These are phyloP conservation scores for Promerops cafer DNA, from an alignment of 2,113 vertebrate genomes.

Conservation along the genomic window DNA sequence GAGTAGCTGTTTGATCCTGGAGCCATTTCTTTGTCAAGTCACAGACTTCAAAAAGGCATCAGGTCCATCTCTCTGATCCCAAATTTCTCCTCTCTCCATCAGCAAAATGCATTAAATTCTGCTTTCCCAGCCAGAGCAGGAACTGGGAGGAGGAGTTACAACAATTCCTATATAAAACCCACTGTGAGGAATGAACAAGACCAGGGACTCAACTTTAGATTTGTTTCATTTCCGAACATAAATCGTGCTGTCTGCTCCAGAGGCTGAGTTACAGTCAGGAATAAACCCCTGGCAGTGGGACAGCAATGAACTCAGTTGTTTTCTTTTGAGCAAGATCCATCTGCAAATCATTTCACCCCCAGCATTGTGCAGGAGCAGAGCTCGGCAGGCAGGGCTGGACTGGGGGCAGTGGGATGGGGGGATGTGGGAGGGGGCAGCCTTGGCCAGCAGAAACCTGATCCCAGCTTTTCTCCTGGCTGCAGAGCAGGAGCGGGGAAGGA, in stretches of 20 bases:
- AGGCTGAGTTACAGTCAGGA: background rate
- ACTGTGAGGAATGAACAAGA: background rate
- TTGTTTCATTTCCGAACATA: constrained; percentile 8
- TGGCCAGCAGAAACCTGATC: background rate
- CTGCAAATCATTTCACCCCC: constrained; percentile 50
- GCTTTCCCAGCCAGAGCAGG: background rate
- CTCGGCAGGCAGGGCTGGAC: background rate
- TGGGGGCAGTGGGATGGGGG: background rate
- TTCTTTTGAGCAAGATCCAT: constrained; percentile 21
- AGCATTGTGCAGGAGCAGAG: background rate
- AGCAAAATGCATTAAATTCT: background rate
- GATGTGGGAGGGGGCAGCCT: background rate
- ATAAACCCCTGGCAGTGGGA: constrained; percentile 13
- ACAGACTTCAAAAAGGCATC: background rate
- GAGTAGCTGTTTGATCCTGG: background rate
- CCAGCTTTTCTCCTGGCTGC: background rate
- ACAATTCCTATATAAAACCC: background rate
- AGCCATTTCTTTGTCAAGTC: background rate
- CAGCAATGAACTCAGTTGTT: constrained; percentile 57
- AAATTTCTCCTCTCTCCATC: background rate
- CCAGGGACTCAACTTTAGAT: background rate
- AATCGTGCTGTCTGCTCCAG: background rate
- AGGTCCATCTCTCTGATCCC: background rate
- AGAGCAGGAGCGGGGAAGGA: background rate
- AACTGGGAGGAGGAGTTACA: background rate